Evolutionary conservation across 2,888 invertebrate species (phyloP).

Genomic region (Sphecodes monilicornis): DNA sequence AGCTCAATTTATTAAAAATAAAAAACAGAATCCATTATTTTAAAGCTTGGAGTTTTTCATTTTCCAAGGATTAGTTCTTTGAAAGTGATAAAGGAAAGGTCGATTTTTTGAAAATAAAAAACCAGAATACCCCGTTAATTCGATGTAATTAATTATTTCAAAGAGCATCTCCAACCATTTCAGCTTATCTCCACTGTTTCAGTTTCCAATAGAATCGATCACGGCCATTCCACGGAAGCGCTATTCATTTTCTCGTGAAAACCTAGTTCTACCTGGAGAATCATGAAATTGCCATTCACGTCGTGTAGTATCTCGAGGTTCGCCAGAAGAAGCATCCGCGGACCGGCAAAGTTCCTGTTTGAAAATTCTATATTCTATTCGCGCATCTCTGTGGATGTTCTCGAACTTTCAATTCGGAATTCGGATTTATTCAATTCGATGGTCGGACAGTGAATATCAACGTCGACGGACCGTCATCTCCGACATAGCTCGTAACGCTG

Average conservation of each 20-base stretch:
- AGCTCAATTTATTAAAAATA: too few relatives aligned
- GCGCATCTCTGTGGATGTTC: neutral
- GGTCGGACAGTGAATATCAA: neutral
- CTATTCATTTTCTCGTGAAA: neutral
- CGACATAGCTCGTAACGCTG: neutral
- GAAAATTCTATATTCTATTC: neutral
- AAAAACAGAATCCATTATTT: too few relatives aligned
- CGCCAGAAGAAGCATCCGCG: neutral
- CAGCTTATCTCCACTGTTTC: neutral
- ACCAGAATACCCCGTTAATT: neutral
- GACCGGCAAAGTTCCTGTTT: neutral
- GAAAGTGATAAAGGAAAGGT: too few relatives aligned
- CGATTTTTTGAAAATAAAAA: neutral
- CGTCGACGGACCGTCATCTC: neutral
- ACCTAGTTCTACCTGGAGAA: neutral
- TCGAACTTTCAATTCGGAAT: neutral
- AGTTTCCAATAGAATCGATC: neutral
- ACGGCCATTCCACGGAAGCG: neutral
- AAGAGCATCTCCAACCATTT: neutral
- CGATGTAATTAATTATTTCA: neutral
- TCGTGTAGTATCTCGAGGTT: neutral
- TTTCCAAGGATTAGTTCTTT: too few relatives aligned
- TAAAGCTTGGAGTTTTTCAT: too few relatives aligned
- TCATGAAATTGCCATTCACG: neutral
- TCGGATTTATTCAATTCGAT: neutral